Base-by-base conservation (phyloP, 2,797 vertebrate genomes). In the Pangasius sanitwongsei region DNA sequence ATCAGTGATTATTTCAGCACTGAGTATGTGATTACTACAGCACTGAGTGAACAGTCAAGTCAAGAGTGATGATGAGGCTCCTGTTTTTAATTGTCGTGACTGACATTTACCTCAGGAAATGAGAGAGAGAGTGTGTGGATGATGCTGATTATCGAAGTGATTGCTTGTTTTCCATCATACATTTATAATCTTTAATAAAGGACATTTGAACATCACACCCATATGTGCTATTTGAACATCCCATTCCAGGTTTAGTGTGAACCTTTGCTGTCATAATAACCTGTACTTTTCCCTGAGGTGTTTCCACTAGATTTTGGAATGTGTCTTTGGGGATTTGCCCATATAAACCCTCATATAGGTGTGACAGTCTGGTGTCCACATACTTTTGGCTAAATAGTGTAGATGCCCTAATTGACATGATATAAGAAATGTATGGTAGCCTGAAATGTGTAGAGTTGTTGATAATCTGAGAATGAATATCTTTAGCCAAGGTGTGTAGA, bases 91-190 rank as follows among this genome's bases (percentile, higher is more conserved):
- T 67, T 67, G 82, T 23, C 16, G 1, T 50, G 82, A 67, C 25
- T 67, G 82, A 67, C 37, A 65, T 67, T 83, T 83, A 67, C 82
- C 25, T n/a, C 41, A 65, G 15, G 61, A 83, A 65, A 28, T 81
- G 78, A 31, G 44, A 20, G 44, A n/a, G 59, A 37, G 20, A 13
- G 3, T 18, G 41, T 65, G 15, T 5, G 41, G 16, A 65, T 50
- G 44, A 84, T 84, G 28, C 28, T 48, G 63, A 50, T 67, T 20
- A 50, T 50, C 44, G 15, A 61, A 50, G 61, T 31, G 82, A 84
- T 83, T 83, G 59, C 81, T 28, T 41, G 55, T 37, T 59, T 44
- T 83, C 31, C 59, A 44, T 44, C 23, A 48, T 65, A 9, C 13
- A 50, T 84, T 84, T 50, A 50, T 20, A 65, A 50, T 83, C 59